Evolutionary conservation across 2,113 vertebrate species (phyloP).

Genomic region (Dasypus novemcinctus): DNA sequence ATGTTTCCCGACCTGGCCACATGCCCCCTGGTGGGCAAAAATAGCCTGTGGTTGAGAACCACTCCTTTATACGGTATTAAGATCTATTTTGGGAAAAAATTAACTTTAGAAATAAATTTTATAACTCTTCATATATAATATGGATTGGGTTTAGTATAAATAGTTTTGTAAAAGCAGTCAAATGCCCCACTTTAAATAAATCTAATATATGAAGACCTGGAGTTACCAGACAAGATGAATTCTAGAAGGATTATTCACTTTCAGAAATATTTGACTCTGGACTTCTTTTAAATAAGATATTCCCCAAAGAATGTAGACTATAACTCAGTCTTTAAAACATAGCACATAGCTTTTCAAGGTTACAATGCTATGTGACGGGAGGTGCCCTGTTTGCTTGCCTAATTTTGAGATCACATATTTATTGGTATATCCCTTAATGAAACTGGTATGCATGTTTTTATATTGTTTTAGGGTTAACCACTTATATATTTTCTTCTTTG

Average conservation of each 20-base stretch:
- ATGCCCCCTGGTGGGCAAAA: background rate
- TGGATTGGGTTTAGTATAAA: background rate
- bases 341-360: background rate
- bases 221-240: background rate
- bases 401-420: background rate
- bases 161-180: background rate
- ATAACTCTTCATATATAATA: background rate
- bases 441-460: background rate
- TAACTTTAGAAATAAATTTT: background rate
- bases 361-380: fast-evolving
- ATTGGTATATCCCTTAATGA: fast-evolving
- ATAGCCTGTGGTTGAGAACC: background rate
- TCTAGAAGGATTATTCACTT: background rate
- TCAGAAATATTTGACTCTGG: background rate
- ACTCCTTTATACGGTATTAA: background rate
- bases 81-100: background rate
- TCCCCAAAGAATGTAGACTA: background rate
- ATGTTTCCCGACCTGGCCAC: background rate
- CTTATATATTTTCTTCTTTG: background rate
- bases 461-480: background rate
- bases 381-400: background rate
- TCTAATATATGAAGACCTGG: background rate
- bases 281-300: background rate
- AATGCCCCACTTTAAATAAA: background rate
- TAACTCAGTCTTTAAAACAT: background rate